These are phyloP conservation scores for Oreochromis aureus DNA, from an alignment of 2,113 vertebrate species.

Conservation along the genomic window DNA sequence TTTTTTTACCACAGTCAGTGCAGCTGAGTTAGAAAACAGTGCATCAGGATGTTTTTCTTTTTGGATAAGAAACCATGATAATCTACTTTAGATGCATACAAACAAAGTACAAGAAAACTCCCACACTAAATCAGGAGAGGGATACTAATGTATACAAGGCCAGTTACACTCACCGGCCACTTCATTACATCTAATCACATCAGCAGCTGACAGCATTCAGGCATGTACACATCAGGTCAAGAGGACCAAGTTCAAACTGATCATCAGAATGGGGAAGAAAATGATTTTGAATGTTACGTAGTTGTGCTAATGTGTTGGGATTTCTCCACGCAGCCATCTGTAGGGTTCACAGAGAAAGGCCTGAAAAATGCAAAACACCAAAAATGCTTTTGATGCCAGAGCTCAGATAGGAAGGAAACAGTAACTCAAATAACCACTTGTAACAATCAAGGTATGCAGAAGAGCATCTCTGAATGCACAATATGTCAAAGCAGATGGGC, in stretches of 20 bases:
- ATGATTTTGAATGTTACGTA: not conserved
- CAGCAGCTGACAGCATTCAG: not conserved
- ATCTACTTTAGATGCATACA: not conserved
- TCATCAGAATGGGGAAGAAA: not conserved
- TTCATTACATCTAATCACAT: not conserved
- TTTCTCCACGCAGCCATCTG: not conserved
- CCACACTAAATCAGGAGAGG: not conserved
- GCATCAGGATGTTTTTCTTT: not conserved
- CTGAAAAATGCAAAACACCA: not conserved
- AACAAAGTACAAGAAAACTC: not conserved
- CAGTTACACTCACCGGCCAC: not conserved
- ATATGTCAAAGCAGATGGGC: fast-evolving
- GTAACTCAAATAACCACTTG: not conserved
- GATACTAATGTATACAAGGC: not conserved
- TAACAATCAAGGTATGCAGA: not conserved
- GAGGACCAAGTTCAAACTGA: not conserved
- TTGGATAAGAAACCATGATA: fast-evolving
- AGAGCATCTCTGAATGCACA: not conserved
- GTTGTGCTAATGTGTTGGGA: not conserved
- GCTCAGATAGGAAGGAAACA: not conserved
- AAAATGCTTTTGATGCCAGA: not conserved
- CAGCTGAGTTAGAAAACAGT: fast-evolving
- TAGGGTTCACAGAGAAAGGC: fast-evolving
- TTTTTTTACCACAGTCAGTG: not conserved
- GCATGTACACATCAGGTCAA: not conserved